A percentile compares a stretch with the other conserved stretches of the same genome.
Conservation (phyloP, 2,888 invertebrate species). For the Sinotaia quadrata region DNA sequence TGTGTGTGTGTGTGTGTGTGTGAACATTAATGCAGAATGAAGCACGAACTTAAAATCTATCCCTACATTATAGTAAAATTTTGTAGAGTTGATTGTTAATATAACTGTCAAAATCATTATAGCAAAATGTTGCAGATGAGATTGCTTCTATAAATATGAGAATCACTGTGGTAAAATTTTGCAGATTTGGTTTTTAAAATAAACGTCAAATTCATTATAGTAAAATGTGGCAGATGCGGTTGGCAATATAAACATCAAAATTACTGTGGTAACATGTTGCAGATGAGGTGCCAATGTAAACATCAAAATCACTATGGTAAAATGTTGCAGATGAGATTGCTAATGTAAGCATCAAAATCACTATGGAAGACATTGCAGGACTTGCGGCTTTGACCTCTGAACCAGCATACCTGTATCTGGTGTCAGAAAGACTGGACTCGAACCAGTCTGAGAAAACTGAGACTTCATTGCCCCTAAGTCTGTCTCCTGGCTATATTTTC, state of each 20-base stretch:
- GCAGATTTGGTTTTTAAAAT: too few relatives aligned
- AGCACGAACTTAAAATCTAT: too few relatives aligned
- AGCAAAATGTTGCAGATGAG: slow-evolving; percentile 33
- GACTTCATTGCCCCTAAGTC: slow-evolving; percentile 39
- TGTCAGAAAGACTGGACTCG: slow-evolving; percentile 33
- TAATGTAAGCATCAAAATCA: slow-evolving; percentile 33
- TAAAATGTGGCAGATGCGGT: not conserved
- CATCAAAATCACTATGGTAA: too few relatives aligned
- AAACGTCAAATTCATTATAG: not conserved
- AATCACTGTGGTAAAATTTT: too few relatives aligned
- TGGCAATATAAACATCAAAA: too few relatives aligned
- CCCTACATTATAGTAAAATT: too few relatives aligned
- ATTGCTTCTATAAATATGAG: slow-evolving; percentile 33
- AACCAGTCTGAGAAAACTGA: slow-evolving; percentile 32
- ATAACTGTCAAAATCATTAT: slow-evolving; percentile 24
- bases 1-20: too few relatives aligned
- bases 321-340: slow-evolving; percentile 34
- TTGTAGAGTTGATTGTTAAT: too few relatives aligned
- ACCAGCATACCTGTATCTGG: slow-evolving; percentile 39
- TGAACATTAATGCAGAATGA: too few relatives aligned
- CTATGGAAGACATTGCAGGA: slow-evolving; percentile 32
- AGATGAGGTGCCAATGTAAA: not conserved
- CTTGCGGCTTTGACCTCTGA: slow-evolving; percentile 2
- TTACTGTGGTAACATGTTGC: not conserved
- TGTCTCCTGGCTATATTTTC: slow-evolving; percentile 49